A percentile compares a stretch with the other conserved stretches of the same genome.
phyloP scores from a whole-genome alignment of 2,797 vertebrate genomes.

The Ctenochaetus hawaiiensis region DNA sequence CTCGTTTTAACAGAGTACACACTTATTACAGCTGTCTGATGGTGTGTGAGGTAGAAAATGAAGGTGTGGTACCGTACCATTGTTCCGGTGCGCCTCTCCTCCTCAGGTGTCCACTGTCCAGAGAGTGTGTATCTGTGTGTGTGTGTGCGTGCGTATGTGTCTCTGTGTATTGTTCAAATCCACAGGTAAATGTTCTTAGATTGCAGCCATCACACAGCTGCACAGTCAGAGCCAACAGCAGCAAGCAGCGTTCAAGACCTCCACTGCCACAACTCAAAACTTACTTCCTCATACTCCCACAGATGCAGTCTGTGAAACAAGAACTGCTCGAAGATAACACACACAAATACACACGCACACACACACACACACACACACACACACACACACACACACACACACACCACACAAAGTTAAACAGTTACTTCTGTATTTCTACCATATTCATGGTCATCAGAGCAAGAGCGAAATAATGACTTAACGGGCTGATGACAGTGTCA shows the following conservation, averaged over 20 bases:
- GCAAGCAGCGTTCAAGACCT: conserved; percentile 53
- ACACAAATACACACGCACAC: conserved; percentile 10
- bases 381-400: conserved; percentile 1
- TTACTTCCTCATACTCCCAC: conserved; percentile 85
- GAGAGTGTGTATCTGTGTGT: conserved; percentile 7
- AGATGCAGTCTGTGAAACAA: conserved; percentile 70
- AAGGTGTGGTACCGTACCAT: conserved; percentile 77
- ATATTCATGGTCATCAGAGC: conserved; percentile 13
- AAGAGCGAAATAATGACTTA: conserved; percentile 20
- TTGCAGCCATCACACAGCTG: conserved; percentile 59
- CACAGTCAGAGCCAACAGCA: conserved; percentile 31
- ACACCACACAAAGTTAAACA: conserved; percentile 11
- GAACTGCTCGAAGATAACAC: conserved; percentile 59
- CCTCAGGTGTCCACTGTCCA: conserved; percentile 53
- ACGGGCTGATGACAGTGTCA: conserved; percentile 11
- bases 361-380: conserved; percentile 4
- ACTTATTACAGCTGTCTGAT: background rate
- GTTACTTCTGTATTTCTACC: conserved; percentile 69
- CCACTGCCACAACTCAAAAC: conserved; percentile 53
- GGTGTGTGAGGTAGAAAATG: conserved; percentile 22
- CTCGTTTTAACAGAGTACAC: background rate
- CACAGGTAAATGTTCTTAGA: conserved; percentile 64
- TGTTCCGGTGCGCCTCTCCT: conserved; percentile 50
- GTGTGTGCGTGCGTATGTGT: conserved; percentile 24
- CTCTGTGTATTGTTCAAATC: conserved; percentile 54